Percentiles rank a stretch among this genome's conserved stretches.
Conservation (phyloP, 2,888 invertebrate genomes). For the Herminia tarsipennalis region DNA sequence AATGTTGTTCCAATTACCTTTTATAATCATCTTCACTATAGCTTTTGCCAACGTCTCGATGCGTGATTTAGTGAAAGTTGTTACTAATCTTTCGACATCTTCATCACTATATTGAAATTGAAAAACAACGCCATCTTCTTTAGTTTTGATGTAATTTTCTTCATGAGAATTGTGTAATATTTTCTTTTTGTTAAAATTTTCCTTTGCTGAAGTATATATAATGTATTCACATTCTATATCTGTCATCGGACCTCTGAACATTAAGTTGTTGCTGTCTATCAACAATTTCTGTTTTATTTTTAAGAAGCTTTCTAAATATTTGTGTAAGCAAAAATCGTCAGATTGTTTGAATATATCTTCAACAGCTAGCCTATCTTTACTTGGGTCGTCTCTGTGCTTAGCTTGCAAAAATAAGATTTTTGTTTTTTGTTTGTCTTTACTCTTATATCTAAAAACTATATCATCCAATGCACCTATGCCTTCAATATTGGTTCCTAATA, state of each 20-base stretch:
- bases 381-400: slow-evolving; percentile 36
- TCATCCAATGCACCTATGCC: slow-evolving; percentile 44
- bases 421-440: slow-evolving; percentile 11
- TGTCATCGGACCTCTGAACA: slow-evolving; percentile 22
- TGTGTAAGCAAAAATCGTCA: slow-evolving; percentile 26
- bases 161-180: neutral
- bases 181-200: slow-evolving; percentile 14
- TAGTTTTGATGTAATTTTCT: slow-evolving; percentile 20
- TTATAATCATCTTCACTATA: slow-evolving; percentile 23
- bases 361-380: slow-evolving; percentile 25
- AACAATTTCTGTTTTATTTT: slow-evolving; percentile 24
- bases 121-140: slow-evolving; percentile 14
- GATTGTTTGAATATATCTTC: slow-evolving; percentile 22
- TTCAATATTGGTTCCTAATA: slow-evolving; percentile 29
- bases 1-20: slow-evolving; percentile 19
- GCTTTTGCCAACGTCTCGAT: slow-evolving; percentile 24
- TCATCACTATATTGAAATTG: slow-evolving; percentile 21
- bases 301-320: slow-evolving; percentile 35
- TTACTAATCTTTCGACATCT: slow-evolving; percentile 19
- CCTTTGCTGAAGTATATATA: slow-evolving; percentile 32
- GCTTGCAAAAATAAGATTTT: slow-evolving; percentile 40
- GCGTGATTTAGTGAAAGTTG: slow-evolving; percentile 22
- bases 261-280: slow-evolving; percentile 13
- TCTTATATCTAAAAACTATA: slow-evolving; percentile 33
- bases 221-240: slow-evolving; percentile 26